phyloP scores from a whole-genome alignment of 2,888 invertebrate genomes.

The Stenoptilia bipunctidactyla region DNA sequence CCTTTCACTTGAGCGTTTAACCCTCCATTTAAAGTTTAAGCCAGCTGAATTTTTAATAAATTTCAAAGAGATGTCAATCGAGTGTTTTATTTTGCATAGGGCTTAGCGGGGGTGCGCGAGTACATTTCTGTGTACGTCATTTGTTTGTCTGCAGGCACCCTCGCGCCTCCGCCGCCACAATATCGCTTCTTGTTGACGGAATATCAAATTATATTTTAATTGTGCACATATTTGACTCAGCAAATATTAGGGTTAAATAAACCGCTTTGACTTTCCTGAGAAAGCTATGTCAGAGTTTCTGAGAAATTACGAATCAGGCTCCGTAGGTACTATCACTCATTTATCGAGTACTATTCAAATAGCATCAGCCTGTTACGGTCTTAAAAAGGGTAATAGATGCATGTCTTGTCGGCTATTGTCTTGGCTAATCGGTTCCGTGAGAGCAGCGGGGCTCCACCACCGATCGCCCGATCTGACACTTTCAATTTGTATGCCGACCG shows the following conservation, averaged over 20 bases:
- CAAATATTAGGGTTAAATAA: background rate
- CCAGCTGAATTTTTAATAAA: slow-evolving; percentile 67
- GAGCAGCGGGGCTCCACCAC: slow-evolving; percentile 34
- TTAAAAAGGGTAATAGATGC: slow-evolving; percentile 65
- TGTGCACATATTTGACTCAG: slow-evolving; percentile 21
- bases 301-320: slow-evolving; percentile 15
- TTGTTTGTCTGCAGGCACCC: slow-evolving; percentile 45
- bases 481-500: slow-evolving; percentile 51
- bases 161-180: slow-evolving; percentile 20
- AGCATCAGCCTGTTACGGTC: slow-evolving; percentile 37
- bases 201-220: slow-evolving; percentile 57
- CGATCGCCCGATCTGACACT: slow-evolving; percentile 42
- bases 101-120: slow-evolving; percentile 60
- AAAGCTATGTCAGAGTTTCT: slow-evolving; percentile 6
- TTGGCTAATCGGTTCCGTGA: slow-evolving; percentile 67
- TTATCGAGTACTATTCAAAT: slow-evolving; percentile 37
- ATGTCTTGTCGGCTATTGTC: slow-evolving; percentile 63
- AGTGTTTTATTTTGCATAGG: slow-evolving; percentile 71
- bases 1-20: slow-evolving; percentile 64
- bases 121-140: slow-evolving; percentile 69
- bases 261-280: too few species aligned
- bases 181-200: slow-evolving; percentile 58
- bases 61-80: slow-evolving; percentile 69
- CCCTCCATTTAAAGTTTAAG: slow-evolving; percentile 60
- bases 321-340: slow-evolving; percentile 26